These are phyloP conservation scores for Contarinia nasturtii DNA, from an alignment of 1,140 invertebrate species.

Conservation along the genomic window DNA sequence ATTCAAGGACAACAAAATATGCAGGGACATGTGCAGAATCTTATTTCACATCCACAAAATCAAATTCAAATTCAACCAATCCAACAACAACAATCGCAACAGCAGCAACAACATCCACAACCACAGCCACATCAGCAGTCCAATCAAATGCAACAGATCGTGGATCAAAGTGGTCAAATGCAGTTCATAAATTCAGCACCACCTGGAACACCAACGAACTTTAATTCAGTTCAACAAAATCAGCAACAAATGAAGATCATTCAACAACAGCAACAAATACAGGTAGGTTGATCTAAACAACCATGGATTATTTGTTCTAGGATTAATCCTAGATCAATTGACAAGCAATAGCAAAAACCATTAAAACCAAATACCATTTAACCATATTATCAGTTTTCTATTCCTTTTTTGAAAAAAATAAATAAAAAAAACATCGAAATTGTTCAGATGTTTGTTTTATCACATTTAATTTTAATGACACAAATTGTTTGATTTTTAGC, in stretches of 20 bases:
- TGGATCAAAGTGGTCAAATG: neutral
- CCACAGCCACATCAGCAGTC: slow-evolving; percentile 1
- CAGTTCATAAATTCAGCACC: neutral
- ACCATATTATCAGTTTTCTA: no score
- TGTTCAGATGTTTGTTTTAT: no score
- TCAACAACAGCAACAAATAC: slow-evolving; percentile 11
- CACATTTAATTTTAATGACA: no score
- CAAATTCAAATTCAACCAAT: slow-evolving; percentile 7
- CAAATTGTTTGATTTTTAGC: no score
- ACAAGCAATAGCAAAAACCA: no score
- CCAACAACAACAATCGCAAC: slow-evolving; percentile 1
- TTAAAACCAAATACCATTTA: no score
- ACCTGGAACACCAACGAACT: neutral
- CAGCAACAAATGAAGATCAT: slow-evolving; percentile 19
- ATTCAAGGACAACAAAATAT: slow-evolving; percentile 22
- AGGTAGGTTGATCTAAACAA: slow-evolving; percentile 9
- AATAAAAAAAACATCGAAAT: slow-evolving; percentile 7
- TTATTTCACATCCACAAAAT: slow-evolving; percentile 6
- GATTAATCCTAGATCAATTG: no score
- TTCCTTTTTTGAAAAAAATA: neutral
- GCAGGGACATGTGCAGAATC: slow-evolving; percentile 19
- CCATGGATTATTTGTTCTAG: no score
- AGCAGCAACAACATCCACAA: slow-evolving; percentile 3
- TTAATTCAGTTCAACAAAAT: neutral
- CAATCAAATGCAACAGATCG: slow-evolving; percentile 2